Base-by-base conservation (phyloP, 1,140 invertebrate genomes). In the Anoplolepis gracilipes region DNA sequence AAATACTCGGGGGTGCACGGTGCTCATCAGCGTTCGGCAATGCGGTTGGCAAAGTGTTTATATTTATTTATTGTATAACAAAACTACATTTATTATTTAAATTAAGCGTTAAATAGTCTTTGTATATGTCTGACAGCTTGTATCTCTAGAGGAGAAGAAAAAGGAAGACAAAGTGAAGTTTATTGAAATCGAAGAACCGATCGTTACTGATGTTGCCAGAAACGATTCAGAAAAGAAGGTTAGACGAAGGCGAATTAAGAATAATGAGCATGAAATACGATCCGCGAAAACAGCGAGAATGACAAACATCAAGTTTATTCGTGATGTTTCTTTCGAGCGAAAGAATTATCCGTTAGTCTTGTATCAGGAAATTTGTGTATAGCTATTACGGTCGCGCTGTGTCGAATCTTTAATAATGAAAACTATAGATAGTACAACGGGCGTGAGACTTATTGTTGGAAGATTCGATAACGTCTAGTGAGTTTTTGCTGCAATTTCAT, bases 281-380 rank as follows among this genome's bases (percentile, higher is more conserved):
- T 82, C 78, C 22, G 75, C 72, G 84, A 92, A 76, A 86, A 85
- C 82, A 30, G 84, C 85, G 85, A 92, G 84, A 65, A 77, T 78
- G 62, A 46, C 64, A 59, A 85, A 67, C 67, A 84, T 89, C 42
- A 85, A 82, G 69, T 85, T 89, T 59, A 84, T 73, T 30, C 81
- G 86, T 49, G 85, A 89, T 69, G 22, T 65, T 11, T 88, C 64
- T 67, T 86, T 67, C 30, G 53, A 42, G 30, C 67, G 76, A 57
- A 36, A 79, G 49, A 86, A 61, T 33, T 72, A 88, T 57, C 88
- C 90, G 59, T 85, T 92, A 30, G 85, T 90, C 36, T 33, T 93
- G 11, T 93, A 92, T 87, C 88, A 91, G 61, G 92, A 93, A 73
- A 91, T 93, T 84, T 92, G 92, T 86, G 91, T 93, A 25, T 93